These are phyloP conservation scores for Zootoca vivipara DNA, from an alignment of 2,113 vertebrate species.

Conservation along the genomic window DNA sequence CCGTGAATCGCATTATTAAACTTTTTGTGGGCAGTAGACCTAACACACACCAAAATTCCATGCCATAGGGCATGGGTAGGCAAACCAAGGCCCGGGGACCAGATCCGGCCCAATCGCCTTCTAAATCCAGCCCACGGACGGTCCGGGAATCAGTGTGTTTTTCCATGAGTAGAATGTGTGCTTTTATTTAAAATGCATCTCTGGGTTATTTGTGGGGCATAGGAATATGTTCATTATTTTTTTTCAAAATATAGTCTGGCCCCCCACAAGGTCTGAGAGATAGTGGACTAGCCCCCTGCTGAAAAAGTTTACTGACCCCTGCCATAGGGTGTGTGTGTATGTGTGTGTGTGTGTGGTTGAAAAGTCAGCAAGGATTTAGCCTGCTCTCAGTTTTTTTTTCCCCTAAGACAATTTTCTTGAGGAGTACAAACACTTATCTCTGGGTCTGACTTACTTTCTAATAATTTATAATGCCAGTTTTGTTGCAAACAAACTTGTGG, in stretches of 20 bases:
- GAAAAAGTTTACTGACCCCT: neutral
- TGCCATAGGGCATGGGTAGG: neutral
- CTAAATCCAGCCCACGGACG: too few species aligned
- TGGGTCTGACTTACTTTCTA: neutral
- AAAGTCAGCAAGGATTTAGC: conserved; percentile 27
- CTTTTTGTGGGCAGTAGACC: neutral
- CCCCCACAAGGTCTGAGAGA: too few species aligned
- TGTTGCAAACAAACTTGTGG: neutral
- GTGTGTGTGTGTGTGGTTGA: neutral
- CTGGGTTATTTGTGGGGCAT: too few species aligned
- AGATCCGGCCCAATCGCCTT: too few species aligned
- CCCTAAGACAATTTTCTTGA: conserved; percentile 9
- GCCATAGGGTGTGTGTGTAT: neutral
- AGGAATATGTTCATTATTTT: too few species aligned
- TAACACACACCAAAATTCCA: neutral
- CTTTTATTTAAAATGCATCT: too few species aligned
- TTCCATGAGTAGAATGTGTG: too few species aligned
- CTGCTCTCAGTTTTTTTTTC: conserved; percentile 59
- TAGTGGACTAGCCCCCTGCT: too few species aligned
- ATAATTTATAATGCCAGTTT: conserved; percentile 34
- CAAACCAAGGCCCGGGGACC: too few species aligned
- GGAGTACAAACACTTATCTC: conserved; percentile 24
- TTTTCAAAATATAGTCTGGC: too few species aligned
- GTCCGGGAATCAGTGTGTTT: too few species aligned
- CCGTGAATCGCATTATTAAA: neutral